Conservation (phyloP, 2,113 vertebrate genomes). For the Microcebus lehilahytsara region DNA sequence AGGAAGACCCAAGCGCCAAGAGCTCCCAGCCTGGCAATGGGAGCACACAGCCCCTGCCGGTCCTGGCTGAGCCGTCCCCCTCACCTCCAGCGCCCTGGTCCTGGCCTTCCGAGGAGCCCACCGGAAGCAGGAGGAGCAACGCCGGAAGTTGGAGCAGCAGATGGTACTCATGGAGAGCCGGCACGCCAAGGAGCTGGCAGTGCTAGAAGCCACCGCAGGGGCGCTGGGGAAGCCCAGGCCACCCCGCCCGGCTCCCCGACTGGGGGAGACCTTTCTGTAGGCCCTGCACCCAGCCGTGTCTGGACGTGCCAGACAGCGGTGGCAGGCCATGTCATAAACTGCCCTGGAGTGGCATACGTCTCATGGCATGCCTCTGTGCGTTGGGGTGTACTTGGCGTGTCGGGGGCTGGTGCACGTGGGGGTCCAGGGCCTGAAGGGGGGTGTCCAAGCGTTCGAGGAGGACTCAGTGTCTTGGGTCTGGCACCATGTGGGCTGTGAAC, state of each 20-base stretch:
- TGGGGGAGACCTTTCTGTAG: conserved; percentile 71
- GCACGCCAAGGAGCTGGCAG: conserved; percentile 82
- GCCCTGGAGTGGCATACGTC: background rate
- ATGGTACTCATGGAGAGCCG: conserved; percentile 81
- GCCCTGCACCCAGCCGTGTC: background rate
- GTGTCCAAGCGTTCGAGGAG: background rate
- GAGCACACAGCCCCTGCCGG: background rate
- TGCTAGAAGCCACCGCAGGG: conserved; percentile 45
- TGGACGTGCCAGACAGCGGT: background rate
- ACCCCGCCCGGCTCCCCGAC: conserved; percentile 50
- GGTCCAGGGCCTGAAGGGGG: background rate
- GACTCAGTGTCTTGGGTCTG: background rate
- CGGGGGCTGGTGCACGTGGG: background rate
- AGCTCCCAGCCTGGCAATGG: background rate
- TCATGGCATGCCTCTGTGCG: background rate
- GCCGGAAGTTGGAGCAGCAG: conserved; percentile 87
- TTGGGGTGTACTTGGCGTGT: background rate
- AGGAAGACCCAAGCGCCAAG: background rate
- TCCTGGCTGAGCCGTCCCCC: background rate
- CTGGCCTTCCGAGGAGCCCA: conserved; percentile 87
- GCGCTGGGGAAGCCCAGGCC: conserved; percentile 9
- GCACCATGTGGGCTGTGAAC: background rate
- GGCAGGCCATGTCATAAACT: background rate
- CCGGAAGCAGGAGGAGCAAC: conserved; percentile 88
- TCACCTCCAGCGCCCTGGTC: conserved; percentile 84